Conservation (phyloP, 1,140 invertebrate species). For the Anoplophora glabripennis region DNA sequence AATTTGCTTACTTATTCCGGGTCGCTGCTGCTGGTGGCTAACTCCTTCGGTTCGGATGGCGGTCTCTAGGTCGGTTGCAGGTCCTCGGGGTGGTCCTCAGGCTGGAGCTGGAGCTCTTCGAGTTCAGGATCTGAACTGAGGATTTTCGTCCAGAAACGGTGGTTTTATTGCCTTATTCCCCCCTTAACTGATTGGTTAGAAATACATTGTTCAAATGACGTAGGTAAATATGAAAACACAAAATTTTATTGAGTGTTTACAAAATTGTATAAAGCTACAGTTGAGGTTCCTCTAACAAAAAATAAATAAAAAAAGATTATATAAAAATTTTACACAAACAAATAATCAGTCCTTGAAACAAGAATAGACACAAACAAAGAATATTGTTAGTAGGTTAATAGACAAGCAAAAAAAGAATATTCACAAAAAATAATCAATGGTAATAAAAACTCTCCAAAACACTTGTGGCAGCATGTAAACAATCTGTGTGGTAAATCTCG, state of each 20-base stretch:
- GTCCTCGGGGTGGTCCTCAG: too few species aligned
- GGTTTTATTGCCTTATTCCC: too few species aligned
- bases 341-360: not conserved
- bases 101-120: too few species aligned
- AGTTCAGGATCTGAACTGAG: too few species aligned
- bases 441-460: conserved; percentile 1
- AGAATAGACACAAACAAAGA: not conserved
- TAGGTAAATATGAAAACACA: not conserved
- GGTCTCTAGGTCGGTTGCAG: too few species aligned
- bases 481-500: not conserved
- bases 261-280: not conserved
- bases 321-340: not conserved
- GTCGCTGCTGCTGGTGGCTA: too few species aligned
- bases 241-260: not conserved
- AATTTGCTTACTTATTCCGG: too few species aligned
- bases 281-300: not conserved
- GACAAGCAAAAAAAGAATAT: conserved; percentile 2
- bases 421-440: not conserved
- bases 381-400: not conserved
- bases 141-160: too few species aligned
- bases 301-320: not conserved
- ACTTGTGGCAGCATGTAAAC: conserved; percentile 2
- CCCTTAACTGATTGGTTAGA: not conserved
- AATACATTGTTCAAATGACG: not conserved
- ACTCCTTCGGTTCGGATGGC: too few species aligned